These are phyloP conservation scores for Syrmaticus mikado DNA, from an alignment of 2,113 vertebrate genomes.

Conservation along the genomic window DNA sequence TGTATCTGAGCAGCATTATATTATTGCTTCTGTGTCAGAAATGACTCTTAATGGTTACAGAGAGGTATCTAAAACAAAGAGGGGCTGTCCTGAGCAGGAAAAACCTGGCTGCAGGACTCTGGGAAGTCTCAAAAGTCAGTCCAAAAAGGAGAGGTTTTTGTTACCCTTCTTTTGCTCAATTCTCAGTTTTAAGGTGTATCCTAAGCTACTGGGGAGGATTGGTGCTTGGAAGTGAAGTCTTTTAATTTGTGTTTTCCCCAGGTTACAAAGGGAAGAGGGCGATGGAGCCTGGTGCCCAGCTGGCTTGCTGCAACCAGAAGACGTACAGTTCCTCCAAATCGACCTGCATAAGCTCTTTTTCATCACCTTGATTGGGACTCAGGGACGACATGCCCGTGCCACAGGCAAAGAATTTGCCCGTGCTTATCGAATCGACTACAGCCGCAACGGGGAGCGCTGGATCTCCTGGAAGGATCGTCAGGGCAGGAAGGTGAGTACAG, in stretches of 20 bases:
- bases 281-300: conserved; percentile 93
- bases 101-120: neutral
- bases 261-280: conserved; percentile 87
- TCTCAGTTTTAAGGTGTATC: neutral
- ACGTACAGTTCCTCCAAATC: conserved; percentile 90
- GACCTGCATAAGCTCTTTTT: conserved; percentile 87
- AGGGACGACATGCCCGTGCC: conserved; percentile 87
- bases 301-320: conserved; percentile 83
- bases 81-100: neutral
- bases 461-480: conserved; percentile 86
- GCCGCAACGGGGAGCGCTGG: conserved; percentile 86
- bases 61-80: neutral
- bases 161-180: neutral
- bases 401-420: conserved; percentile 89
- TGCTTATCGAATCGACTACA: conserved; percentile 88
- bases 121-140: neutral
- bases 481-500: conserved; percentile 76
- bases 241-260: neutral
- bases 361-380: conserved; percentile 89
- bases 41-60: neutral
- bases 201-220: neutral
- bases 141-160: neutral
- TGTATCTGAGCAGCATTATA: neutral
- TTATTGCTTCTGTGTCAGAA: neutral
- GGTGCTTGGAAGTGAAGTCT: neutral